Evolutionary conservation across 2,797 vertebrate species (phyloP).

Genomic region (Liasis olivaceus): DNA sequence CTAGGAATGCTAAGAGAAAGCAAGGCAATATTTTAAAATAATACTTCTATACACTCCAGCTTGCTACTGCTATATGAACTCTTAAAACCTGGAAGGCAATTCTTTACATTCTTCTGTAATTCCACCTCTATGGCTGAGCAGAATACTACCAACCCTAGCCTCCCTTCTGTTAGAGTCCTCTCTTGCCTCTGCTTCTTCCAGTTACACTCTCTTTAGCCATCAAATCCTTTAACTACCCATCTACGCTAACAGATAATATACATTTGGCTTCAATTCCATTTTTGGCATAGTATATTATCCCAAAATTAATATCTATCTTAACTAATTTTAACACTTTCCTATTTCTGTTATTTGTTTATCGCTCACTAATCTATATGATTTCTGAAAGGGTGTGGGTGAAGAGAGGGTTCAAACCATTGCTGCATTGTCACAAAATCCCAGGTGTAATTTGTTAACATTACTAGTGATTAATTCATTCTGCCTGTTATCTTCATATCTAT

Average conservation of each 20-base stretch:
- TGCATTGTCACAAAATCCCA: neutral
- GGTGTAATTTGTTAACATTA: neutral
- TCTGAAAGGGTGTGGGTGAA: neutral
- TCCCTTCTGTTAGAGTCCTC: neutral
- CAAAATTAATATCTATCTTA: neutral
- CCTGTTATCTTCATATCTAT: neutral
- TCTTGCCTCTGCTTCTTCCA: neutral
- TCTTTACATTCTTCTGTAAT: neutral
- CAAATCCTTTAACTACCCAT: neutral
- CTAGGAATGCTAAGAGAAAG: neutral
- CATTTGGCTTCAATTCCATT: neutral
- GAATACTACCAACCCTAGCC: no score
- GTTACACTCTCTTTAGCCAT: neutral
- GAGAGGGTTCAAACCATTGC: neutral
- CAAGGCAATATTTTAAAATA: neutral
- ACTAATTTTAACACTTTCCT: neutral
- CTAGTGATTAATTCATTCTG: neutral
- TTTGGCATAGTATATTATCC: neutral
- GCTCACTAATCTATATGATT: neutral
- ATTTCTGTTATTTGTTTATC: neutral
- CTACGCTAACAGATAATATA: neutral
- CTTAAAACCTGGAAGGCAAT: neutral
- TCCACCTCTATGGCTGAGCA: neutral
- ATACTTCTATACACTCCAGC: neutral
- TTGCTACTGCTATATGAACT: neutral